Evolutionary conservation across 2,888 invertebrate species (phyloP), one percentile per base, ranked within the genome.

Genomic region (Campoletis raptor): DNA sequence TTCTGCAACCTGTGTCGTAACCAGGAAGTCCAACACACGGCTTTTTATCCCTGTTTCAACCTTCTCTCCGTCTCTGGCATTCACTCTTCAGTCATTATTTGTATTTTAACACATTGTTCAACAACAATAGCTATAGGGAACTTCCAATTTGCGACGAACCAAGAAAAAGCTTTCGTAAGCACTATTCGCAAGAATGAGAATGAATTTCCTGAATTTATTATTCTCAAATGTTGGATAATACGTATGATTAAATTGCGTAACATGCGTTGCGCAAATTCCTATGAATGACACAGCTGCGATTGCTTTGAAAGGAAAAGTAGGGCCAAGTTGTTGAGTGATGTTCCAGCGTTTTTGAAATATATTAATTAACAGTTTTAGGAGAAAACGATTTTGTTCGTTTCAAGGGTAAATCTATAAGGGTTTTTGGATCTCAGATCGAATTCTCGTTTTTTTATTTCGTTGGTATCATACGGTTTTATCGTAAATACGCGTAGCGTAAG

Each of bases 81-180:
- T 12, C 57, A 24, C 12, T 21, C 42, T 37, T 52, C 52, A 18
- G 42, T 15, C 45, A 40, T 24, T 57, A 64, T 30, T 72, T 45
- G 18, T 37, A 15, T 61, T 72, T 37, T 21, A 48, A 52, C 72
- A 76, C 52, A 40, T 52, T 42, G 42, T 24, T 45, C 21, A 21
- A 37, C 45, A 36, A 21, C 45, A 12, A 18, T 69, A 21, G 24
- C 52, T 21, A 7, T 18, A n/a, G 42, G 10, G 37, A 36, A 24
- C n/a, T 48, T 42, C 48, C 18, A 37, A 7, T 76, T 36, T 42
- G 74, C 52, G 42, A 64, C 70, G 37, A 70, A 74, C 78, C 30
- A 48, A 81, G 67, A 12, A 54, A 78, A 72, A 72, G 15, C 57
- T 37, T 73, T 66, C 45, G 69, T 72, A 72, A 81, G 72, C 66